Evolutionary conservation across 92 coral and sea anemone species (phyloP).

Genomic region (Palythoa grandiflora): DNA sequence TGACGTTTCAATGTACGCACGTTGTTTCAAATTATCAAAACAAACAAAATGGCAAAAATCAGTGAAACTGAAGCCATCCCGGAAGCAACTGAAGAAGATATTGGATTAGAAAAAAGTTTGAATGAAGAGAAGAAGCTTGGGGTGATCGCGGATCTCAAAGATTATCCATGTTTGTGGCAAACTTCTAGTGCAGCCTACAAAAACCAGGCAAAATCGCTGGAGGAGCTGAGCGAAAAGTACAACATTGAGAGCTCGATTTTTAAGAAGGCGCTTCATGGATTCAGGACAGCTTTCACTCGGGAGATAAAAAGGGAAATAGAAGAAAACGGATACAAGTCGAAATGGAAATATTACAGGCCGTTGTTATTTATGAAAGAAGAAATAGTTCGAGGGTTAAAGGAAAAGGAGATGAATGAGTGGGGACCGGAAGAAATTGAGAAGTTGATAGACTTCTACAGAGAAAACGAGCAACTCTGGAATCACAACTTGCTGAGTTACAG

Average conservation of each 20-base stretch:
- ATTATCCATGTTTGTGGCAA: no score
- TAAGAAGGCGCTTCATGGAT: not conserved
- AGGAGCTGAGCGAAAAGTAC: not conserved
- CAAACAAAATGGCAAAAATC: no score
- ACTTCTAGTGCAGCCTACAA: no score
- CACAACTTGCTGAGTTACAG: slow-evolving; percentile 11
- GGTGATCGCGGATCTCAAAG: no score
- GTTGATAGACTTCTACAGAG: slow-evolving; percentile 12
- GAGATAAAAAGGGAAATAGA: not conserved
- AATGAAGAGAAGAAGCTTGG: no score
- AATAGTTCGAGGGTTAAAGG: not conserved
- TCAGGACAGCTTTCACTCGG: not conserved
- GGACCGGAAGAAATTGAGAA: not conserved
- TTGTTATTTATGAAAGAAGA: not conserved
- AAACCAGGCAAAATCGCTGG: no score
- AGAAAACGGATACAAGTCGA: not conserved
- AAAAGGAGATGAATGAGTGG: not conserved
- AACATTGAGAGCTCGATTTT: not conserved
- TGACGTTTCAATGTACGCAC: no score
- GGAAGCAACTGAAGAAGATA: no score
- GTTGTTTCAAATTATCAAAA: no score
- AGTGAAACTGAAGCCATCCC: no score
- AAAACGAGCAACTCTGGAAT: slow-evolving; percentile 21
- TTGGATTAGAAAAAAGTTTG: no score
- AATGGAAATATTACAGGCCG: not conserved